phyloP scores from a whole-genome alignment of 1,140 invertebrate species.

The Dryas iulia region DNA sequence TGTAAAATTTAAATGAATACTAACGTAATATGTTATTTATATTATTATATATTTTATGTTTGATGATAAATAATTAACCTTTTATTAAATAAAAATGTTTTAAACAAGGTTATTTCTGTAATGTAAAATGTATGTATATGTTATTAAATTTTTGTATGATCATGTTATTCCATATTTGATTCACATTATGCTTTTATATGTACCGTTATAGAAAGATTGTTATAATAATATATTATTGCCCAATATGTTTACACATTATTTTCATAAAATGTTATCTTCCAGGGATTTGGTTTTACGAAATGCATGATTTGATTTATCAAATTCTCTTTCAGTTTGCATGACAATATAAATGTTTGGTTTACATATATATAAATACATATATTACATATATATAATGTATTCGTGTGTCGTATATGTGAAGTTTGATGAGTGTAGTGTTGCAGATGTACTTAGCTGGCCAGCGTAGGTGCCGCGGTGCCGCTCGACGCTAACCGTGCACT shows the following conservation, averaged over 20 bases:
- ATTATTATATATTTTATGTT: not conserved
- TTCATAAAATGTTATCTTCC: constrained; percentile 28
- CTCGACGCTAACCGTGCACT: constrained; percentile 43
- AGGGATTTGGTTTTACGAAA: constrained; percentile 23
- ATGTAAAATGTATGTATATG: not conserved
- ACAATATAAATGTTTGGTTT: not conserved
- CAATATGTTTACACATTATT: constrained; percentile 12
- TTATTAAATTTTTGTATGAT: not conserved
- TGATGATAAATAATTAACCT: not conserved
- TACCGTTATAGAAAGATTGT: not conserved
- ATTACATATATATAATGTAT: not conserved
- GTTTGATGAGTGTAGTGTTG: constrained; percentile 65
- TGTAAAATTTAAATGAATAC: not conserved
- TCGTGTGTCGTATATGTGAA: not conserved
- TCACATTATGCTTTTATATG: not conserved
- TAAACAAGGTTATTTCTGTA: not conserved
- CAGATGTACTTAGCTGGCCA: constrained; percentile 63
- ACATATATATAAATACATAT: not conserved
- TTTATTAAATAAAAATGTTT: not conserved
- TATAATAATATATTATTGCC: not conserved
- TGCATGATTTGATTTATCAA: constrained; percentile 37
- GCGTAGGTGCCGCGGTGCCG: constrained; percentile 56
- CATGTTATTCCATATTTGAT: not conserved
- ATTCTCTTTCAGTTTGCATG: constrained; percentile 29
- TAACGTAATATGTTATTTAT: not conserved